phyloP scores from a whole-genome alignment of 2,888 invertebrate genomes.

The Nomada fabriciana region DNA sequence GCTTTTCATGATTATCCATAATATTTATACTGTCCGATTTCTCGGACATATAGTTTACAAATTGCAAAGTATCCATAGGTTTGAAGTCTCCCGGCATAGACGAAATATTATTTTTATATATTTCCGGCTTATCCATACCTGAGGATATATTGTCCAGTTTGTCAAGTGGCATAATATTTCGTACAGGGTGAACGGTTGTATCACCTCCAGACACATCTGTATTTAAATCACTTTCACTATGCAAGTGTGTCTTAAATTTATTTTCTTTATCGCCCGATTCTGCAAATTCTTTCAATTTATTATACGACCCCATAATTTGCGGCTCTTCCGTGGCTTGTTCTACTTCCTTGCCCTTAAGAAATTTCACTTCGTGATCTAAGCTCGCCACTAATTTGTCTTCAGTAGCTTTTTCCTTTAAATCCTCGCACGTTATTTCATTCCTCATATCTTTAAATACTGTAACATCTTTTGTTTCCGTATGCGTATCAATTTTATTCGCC shows the following conservation, averaged over 20 bases:
- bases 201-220: conserved; percentile 43
- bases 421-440: conserved; percentile 33
- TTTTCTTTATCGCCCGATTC: conserved; percentile 41
- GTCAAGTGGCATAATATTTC: conserved; percentile 30
- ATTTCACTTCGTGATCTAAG: conserved; percentile 50
- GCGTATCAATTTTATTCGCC: conserved; percentile 22
- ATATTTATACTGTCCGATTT: conserved; percentile 47
- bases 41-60: conserved; percentile 48
- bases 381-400: conserved; percentile 49
- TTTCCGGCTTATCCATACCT: conserved; percentile 39
- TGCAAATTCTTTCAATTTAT: conserved; percentile 62
- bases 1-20: conserved; percentile 54
- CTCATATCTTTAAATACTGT: conserved; percentile 31
- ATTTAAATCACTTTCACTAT: conserved; percentile 45
- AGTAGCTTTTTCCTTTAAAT: conserved; percentile 30
- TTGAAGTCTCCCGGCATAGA: conserved; percentile 47
- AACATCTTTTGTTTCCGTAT: conserved; percentile 26
- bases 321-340: conserved; percentile 48
- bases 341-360: conserved; percentile 82
- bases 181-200: conserved; percentile 31
- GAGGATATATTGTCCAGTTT: conserved; percentile 59
- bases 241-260: conserved; percentile 43
- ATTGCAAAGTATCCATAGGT: conserved; percentile 44
- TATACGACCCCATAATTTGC: conserved; percentile 58
- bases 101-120: conserved; percentile 50